phyloP scores from a whole-genome alignment of 2,113 vertebrate genomes.

The Synodontis membranacea region DNA sequence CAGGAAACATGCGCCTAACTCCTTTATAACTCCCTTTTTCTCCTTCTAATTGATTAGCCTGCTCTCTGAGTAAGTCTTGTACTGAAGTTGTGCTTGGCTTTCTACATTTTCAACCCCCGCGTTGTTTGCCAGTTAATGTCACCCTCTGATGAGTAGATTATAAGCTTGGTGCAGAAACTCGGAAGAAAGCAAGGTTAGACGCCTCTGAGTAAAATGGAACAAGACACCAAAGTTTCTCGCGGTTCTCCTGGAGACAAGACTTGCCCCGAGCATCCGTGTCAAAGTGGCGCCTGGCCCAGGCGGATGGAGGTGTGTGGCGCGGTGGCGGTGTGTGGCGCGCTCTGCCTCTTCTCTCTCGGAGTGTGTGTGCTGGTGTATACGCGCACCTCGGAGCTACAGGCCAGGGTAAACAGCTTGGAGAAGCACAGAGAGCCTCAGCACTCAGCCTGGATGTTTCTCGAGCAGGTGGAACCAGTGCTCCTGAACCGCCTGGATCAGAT shows the following conservation, averaged over 20 bases:
- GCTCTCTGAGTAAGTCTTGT: not conserved
- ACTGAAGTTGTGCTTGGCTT: conserved; percentile 19
- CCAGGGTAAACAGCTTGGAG: conserved; percentile 70
- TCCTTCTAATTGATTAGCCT: not conserved
- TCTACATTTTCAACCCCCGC: not conserved
- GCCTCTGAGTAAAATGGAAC: conserved; percentile 62
- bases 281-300: conserved; percentile 55
- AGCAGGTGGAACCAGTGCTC: conserved; percentile 75
- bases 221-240: conserved; percentile 47
- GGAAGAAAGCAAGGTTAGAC: not conserved
- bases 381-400: conserved; percentile 69
- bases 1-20: conserved; percentile 48
- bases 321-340: conserved; percentile 54
- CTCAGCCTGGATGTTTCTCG: conserved; percentile 67
- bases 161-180: conserved; percentile 37
- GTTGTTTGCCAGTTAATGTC: conserved; percentile 14
- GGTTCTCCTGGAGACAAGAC: conserved; percentile 50
- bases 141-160: conserved; percentile 8
- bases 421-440: conserved; percentile 63
- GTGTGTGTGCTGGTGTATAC: conserved; percentile 66
- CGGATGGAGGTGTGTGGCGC: conserved; percentile 55
- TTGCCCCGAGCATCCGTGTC: conserved; percentile 46
- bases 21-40: conserved; percentile 18
- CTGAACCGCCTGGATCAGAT: conserved; percentile 68
- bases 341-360: conserved; percentile 66